phyloP scores from a whole-genome alignment of 2,797 vertebrate genomes.

The Anomalospiza imberbis region DNA sequence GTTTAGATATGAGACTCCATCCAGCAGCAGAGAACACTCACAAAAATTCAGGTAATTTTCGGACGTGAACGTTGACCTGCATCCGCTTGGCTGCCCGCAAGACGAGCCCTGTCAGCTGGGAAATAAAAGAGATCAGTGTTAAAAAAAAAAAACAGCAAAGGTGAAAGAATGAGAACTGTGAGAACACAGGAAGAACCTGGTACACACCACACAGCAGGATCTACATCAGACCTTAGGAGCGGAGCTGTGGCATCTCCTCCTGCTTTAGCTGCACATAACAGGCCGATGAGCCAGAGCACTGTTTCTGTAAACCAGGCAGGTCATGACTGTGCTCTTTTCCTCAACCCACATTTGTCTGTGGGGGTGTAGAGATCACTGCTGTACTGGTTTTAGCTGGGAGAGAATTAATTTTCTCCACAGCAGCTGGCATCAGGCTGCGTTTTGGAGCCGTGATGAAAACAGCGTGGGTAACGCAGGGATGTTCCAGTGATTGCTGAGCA shows the following conservation, averaged over 20 bases:
- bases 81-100: conserved; percentile 87
- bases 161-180: background rate
- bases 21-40: conserved; percentile 63
- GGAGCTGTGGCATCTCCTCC: background rate
- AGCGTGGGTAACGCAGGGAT: background rate
- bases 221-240: background rate
- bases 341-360: background rate
- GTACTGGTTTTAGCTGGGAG: background rate
- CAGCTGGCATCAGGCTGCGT: background rate
- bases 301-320: background rate
- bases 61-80: conserved; percentile 86
- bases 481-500: background rate
- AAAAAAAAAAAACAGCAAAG: background rate
- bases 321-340: background rate
- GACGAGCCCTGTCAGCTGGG: conserved; percentile 88
- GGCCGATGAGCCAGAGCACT: background rate
- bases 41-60: conserved; percentile 81
- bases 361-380: background rate
- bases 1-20: background rate
- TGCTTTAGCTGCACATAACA: background rate
- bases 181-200: background rate
- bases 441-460: background rate
- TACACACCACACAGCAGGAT: background rate
- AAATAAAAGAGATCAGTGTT: background rate
- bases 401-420: background rate